phyloP scores from a whole-genome alignment of 2,797 vertebrate genomes.

The Denticeps clupeoides region DNA sequence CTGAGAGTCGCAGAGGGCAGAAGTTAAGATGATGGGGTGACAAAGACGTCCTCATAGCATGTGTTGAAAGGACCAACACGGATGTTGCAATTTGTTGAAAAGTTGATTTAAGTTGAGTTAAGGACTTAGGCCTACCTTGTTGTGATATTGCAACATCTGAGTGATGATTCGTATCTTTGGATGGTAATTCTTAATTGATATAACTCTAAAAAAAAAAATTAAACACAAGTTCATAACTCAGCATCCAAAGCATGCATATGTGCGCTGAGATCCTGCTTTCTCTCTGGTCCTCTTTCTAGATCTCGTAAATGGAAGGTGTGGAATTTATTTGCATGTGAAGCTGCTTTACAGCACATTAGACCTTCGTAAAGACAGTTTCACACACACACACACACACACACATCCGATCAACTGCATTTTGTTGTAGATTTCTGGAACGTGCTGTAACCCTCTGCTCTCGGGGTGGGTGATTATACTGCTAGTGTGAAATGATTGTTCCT shows the following conservation, averaged over 20 bases:
- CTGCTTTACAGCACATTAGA: conserved; percentile 12
- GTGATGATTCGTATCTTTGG: conserved; percentile 99
- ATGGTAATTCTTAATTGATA: conserved; percentile 98
- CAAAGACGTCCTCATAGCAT: background rate
- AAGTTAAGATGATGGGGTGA: background rate
- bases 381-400: too few relatives aligned
- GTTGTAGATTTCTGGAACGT: background rate
- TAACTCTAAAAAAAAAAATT: conserved; percentile 68
- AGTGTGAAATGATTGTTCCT: conserved; percentile 8
- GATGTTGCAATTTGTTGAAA: too few relatives aligned
- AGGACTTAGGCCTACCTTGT: conserved; percentile 70
- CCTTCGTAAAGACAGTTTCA: conserved; percentile 7
- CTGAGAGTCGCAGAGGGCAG: conserved; percentile 48
- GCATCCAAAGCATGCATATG: background rate
- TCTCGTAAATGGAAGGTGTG: conserved; percentile 12
- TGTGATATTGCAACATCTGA: conserved; percentile 98
- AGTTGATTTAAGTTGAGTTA: too few relatives aligned
- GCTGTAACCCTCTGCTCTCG: conserved; percentile 2
- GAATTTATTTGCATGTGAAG: conserved; percentile 28
- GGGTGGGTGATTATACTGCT: conserved; percentile 2
- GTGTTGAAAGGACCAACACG: conserved; percentile 1
- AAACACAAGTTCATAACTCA: conserved; percentile 5
- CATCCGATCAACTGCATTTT: background rate
- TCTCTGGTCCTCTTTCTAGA: conserved; percentile 6
- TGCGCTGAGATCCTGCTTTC: conserved; percentile 1